Conservation (phyloP, 1,140 invertebrate species). For the Rhopalosiphum maidis region DNA sequence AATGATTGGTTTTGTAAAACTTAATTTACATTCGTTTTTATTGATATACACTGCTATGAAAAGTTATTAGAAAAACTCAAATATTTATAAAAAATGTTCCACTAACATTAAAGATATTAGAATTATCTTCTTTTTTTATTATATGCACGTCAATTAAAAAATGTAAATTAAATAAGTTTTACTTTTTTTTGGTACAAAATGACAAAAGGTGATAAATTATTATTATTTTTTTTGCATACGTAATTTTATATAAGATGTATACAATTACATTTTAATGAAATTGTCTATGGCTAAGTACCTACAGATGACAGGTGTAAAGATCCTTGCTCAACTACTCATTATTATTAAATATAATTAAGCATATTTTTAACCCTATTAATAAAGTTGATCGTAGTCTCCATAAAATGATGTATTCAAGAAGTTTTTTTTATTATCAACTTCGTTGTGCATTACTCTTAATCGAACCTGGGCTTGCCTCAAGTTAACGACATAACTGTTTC, state of each 20-base stretch:
- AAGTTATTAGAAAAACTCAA: neutral
- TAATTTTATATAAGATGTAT: neutral
- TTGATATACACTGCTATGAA: neutral
- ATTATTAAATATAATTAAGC: neutral
- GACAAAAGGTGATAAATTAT: neutral
- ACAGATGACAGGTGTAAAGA: neutral
- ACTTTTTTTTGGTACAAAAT: neutral
- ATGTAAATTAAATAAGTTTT: neutral
- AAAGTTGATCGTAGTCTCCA: neutral
- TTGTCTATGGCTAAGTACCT: neutral
- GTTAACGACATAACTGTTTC: conserved; percentile 8
- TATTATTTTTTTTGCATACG: neutral
- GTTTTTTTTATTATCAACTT: neutral
- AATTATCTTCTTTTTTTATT: neutral
- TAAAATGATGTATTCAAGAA: neutral
- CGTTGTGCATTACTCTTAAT: neutral
- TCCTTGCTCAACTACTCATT: neutral
- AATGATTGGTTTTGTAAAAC: neutral
- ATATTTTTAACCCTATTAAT: neutral
- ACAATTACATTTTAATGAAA: neutral
- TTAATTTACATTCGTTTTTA: neutral
- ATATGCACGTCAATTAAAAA: neutral
- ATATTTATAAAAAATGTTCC: neutral
- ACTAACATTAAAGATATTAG: neutral
- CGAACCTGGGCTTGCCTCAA: neutral